Conservation (phyloP, 2,113 vertebrate genomes). For the Epinephelus cyanopodus region DNA sequence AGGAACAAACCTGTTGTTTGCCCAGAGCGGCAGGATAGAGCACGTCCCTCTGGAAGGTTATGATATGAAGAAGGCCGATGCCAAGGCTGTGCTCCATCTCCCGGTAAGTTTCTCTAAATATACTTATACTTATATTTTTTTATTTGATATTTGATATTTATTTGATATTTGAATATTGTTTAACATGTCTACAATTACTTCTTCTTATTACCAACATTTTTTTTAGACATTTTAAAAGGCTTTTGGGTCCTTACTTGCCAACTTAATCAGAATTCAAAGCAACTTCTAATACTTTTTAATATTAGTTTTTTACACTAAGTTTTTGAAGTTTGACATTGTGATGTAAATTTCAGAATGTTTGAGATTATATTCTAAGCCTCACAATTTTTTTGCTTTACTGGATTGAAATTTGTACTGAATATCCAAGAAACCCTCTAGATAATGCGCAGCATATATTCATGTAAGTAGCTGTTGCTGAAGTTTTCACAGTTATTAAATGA, state of each 20-base stretch:
- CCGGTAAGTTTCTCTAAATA: slow-evolving; percentile 85
- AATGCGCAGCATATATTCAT: not conserved
- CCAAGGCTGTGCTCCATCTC: slow-evolving; percentile 89
- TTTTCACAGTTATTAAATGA: not conserved
- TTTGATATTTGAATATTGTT: not conserved
- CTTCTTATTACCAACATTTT: not conserved
- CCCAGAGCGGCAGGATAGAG: slow-evolving; percentile 93
- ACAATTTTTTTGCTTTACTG: too few relatives aligned
- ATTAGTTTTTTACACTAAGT: too few relatives aligned
- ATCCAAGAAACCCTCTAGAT: not conserved
- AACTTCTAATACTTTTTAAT: too few relatives aligned
- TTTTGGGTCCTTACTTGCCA: not conserved
- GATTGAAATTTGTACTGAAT: too few relatives aligned
- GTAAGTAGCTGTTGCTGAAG: not conserved
- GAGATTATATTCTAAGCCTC: too few relatives aligned
- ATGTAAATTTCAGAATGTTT: too few relatives aligned
- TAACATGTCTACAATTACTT: not conserved
- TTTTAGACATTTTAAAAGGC: not conserved
- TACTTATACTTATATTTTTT: not conserved
- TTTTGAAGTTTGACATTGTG: too few relatives aligned
- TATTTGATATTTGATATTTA: not conserved
- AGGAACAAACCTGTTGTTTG: slow-evolving; percentile 91
- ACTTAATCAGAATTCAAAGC: too few relatives aligned
- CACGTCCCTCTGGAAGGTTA: slow-evolving; percentile 89
- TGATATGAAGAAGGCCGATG: slow-evolving; percentile 87